A percentile compares a stretch with the other conserved stretches of the same genome.
Evolutionary conservation across 2,888 invertebrate species (phyloP).

Genomic region (Rhamnusium bicolor): DNA sequence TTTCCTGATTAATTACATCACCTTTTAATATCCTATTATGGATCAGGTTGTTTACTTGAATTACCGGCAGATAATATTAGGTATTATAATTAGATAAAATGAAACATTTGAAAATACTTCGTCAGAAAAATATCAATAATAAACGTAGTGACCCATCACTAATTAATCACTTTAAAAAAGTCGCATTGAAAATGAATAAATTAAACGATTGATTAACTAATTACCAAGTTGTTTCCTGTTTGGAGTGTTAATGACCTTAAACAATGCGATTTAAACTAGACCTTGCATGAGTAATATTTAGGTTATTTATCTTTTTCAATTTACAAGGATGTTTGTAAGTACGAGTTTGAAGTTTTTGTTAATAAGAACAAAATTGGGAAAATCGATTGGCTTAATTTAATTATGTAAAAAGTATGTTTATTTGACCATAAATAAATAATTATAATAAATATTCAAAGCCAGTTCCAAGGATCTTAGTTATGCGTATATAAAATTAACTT

Average conservation of each 20-base stretch:
- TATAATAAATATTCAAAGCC: constrained; percentile 6
- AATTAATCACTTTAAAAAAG: not conserved
- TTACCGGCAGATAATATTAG: too few relatives aligned
- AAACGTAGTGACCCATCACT: not conserved
- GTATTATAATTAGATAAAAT: too few relatives aligned
- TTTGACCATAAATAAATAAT: constrained; percentile 3
- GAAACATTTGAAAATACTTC: not conserved
- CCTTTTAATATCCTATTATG: too few relatives aligned
- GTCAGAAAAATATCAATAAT: not conserved
- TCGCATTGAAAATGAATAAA: not conserved
- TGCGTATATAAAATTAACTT: too few relatives aligned
- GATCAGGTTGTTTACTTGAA: too few relatives aligned
- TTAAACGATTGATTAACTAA: not conserved
- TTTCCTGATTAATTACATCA: too few relatives aligned
- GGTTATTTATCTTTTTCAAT: constrained; percentile 13
- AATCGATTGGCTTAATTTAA: not conserved
- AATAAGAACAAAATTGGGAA: constrained; percentile 3
- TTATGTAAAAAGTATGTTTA: too few relatives aligned
- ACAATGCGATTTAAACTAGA: constrained; percentile 33
- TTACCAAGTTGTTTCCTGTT: constrained; percentile 8
- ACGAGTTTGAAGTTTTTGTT: constrained; percentile 4
- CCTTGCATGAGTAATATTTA: constrained; percentile 28
- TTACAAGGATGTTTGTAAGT: constrained; percentile 9
- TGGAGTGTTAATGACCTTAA: constrained; percentile 37
- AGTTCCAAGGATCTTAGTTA: constrained; percentile 9